Evolutionary conservation across 2,797 vertebrate genomes (phyloP).

Genomic region (Apodemus agrarius): DNA sequence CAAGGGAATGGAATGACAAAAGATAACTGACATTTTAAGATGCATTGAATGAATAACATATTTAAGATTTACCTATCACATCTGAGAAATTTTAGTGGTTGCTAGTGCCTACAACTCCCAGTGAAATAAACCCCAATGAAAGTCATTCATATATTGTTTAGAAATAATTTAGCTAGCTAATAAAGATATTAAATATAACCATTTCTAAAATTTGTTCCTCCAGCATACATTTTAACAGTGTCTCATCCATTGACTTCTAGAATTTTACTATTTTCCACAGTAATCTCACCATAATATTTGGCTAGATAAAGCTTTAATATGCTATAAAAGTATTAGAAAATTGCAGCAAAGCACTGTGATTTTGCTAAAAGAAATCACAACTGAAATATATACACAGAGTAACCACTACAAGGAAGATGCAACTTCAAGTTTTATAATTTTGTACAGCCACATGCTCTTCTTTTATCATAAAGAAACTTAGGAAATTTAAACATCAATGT

Average conservation of each 20-base stretch:
- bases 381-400: conserved; percentile 34
- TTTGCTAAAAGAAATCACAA: conserved; percentile 37
- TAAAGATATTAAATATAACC: conserved; percentile 47
- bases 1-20: conserved; percentile 31
- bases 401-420: background rate
- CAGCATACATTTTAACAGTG: conserved; percentile 32
- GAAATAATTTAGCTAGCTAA: conserved; percentile 56
- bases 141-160: conserved; percentile 55
- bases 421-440: conserved; percentile 52
- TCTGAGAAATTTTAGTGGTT: conserved; percentile 57
- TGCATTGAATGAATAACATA: conserved; percentile 7
- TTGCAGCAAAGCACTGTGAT: conserved; percentile 1
- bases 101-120: conserved; percentile 24
- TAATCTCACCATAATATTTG: conserved; percentile 34
- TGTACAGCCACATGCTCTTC: background rate
- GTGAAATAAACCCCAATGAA: conserved; percentile 47
- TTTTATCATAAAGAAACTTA: conserved; percentile 51
- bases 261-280: conserved; percentile 36
- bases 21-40: background rate
- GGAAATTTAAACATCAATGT: conserved; percentile 33
- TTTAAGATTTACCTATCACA: conserved; percentile 43
- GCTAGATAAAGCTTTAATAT: conserved; percentile 36
- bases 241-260: conserved; percentile 42
- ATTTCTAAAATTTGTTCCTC: conserved; percentile 45
- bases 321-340: conserved; percentile 36